A percentile compares a stretch with the other conserved stretches of the same genome.
Conservation (phyloP, 2,113 vertebrate species). For the Istiophorus platypterus region DNA sequence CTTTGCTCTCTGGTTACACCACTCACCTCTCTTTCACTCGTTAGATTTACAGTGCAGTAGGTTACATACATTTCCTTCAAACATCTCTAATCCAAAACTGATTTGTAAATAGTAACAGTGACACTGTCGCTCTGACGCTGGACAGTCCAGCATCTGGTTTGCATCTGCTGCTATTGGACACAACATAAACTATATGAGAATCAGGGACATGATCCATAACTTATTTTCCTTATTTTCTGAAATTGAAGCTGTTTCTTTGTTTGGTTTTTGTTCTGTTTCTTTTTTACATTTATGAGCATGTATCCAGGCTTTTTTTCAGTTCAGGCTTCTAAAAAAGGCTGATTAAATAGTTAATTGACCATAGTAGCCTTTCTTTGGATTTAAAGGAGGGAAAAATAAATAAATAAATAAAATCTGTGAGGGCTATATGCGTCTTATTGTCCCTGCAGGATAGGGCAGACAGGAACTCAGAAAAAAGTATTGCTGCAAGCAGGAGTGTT, state of each 20-base stretch:
- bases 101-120: slow-evolving; percentile 5
- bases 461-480: slow-evolving; percentile 29
- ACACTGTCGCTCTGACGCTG: neutral
- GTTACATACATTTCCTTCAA: neutral
- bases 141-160: neutral
- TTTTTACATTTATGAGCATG: neutral
- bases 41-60: neutral
- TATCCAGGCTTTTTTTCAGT: neutral
- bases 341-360: neutral
- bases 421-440: slow-evolving; percentile 9
- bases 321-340: neutral
- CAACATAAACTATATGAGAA: neutral
- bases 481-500: slow-evolving; percentile 35
- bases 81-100: neutral
- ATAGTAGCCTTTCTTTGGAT: neutral
- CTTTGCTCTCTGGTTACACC: too few relatives aligned
- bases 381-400: too few relatives aligned
- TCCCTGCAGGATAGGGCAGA: slow-evolving; percentile 2
- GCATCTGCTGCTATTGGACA: slow-evolving; percentile 3
- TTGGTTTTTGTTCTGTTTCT: neutral
- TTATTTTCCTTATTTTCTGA: neutral
- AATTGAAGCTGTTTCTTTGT: neutral
- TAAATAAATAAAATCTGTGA: neutral
- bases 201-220: neutral
- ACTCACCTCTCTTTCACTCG: neutral